phyloP scores from a whole-genome alignment of 1,140 invertebrate species.

The Matsumurasca onukii region DNA sequence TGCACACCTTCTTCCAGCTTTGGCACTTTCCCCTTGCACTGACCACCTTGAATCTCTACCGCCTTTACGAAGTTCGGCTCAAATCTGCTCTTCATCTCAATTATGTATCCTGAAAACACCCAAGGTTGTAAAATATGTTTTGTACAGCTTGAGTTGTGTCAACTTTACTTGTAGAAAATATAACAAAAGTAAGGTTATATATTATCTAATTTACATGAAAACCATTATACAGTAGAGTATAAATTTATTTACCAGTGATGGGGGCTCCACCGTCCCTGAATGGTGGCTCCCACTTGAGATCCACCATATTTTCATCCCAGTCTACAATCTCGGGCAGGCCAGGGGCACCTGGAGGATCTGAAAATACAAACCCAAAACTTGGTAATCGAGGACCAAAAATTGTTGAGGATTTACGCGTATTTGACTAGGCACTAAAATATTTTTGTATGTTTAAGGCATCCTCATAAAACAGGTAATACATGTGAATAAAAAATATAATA shows the following conservation, averaged over 20 bases:
- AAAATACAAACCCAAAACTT: constrained; percentile 36
- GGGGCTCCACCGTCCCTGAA: constrained; percentile 94
- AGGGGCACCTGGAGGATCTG: constrained; percentile 82
- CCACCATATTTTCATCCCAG: constrained; percentile 90
- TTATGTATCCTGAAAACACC: constrained; percentile 72
- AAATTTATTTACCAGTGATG: constrained; percentile 70
- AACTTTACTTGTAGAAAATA: too few species aligned
- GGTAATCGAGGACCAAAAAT: constrained; percentile 4
- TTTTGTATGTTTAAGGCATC: neutral
- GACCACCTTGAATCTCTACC: constrained; percentile 73
- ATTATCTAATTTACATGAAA: too few species aligned
- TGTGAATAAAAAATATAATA: neutral
- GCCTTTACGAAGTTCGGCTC: constrained; percentile 65
- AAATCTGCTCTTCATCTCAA: constrained; percentile 82
- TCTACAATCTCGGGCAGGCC: constrained; percentile 91
- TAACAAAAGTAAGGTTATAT: too few species aligned
- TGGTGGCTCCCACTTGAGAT: constrained; percentile 95
- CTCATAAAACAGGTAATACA: neutral
- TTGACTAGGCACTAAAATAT: neutral
- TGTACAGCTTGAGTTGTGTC: too few species aligned
- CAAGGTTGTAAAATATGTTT: neutral
- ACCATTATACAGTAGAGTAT: too few species aligned
- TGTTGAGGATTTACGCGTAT: neutral
- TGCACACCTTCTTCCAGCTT: constrained; percentile 92
- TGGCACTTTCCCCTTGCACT: constrained; percentile 79